Evolutionary conservation across 1,140 invertebrate species (phyloP).

Genomic region (Eulimnadia texana): DNA sequence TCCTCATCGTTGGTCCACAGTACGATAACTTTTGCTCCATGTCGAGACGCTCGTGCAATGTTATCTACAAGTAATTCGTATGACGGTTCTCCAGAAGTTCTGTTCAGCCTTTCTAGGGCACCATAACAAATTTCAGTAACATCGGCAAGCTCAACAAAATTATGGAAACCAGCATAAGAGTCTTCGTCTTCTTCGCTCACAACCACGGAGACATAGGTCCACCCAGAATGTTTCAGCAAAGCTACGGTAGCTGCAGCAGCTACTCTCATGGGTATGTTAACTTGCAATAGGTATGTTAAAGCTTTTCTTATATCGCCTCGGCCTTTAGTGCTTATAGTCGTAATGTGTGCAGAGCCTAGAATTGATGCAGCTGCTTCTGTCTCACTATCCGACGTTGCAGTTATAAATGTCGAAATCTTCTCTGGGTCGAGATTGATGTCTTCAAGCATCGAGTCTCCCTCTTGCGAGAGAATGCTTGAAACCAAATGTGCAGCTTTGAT

Average conservation of each 20-base stretch:
- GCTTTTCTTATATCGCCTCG: neutral
- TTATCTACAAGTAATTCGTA: neutral
- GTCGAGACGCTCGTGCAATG: neutral
- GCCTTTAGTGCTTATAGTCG: slow-evolving; percentile 17
- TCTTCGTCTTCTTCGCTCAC: slow-evolving; percentile 24
- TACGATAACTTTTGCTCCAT: slow-evolving; percentile 18
- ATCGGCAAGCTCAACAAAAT: slow-evolving; percentile 22
- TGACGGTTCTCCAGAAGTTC: neutral
- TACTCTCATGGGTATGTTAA: slow-evolving; percentile 17
- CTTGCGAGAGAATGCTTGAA: slow-evolving; percentile 10
- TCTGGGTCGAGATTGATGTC: slow-evolving; percentile 14
- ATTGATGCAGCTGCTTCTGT: slow-evolving; percentile 17
- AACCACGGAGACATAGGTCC: slow-evolving; percentile 30
- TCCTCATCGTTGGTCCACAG: slow-evolving; percentile 19
- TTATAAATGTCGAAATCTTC: neutral
- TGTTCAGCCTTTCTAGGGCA: slow-evolving; percentile 3
- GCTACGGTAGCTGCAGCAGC: slow-evolving; percentile 25
- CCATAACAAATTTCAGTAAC: slow-evolving; percentile 23
- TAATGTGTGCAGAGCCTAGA: slow-evolving; percentile 20
- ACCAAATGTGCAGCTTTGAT: slow-evolving; percentile 16
- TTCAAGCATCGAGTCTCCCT: slow-evolving; percentile 11
- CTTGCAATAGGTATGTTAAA: slow-evolving; percentile 15
- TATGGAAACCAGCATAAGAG: slow-evolving; percentile 24
- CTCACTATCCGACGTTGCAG: slow-evolving; percentile 11
- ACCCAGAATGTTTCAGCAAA: slow-evolving; percentile 27